Conservation (phyloP, 1,140 invertebrate species). For the Aphelinus atriplicis region DNA sequence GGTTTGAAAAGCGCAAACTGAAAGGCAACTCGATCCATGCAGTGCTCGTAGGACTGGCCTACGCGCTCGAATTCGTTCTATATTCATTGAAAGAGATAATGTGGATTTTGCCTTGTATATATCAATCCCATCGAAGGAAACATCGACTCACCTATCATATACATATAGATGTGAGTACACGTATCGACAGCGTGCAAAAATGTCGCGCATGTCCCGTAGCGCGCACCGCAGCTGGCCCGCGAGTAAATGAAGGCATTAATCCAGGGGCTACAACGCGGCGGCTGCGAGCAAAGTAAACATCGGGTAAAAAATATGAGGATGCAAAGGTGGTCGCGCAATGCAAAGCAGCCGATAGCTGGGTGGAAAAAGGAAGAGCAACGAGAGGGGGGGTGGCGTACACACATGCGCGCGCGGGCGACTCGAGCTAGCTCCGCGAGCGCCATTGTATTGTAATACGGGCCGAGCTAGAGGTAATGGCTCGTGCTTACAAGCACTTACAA, state of each 20-base stretch:
- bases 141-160: too few species aligned
- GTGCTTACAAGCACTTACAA: slow-evolving; percentile 59
- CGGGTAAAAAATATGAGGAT: slow-evolving; percentile 26
- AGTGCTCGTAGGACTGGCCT: too few species aligned
- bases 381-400: too few species aligned
- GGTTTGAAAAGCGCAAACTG: too few species aligned
- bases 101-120: too few species aligned
- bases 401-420: not conserved
- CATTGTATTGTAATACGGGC: slow-evolving; percentile 59
- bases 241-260: slow-evolving; percentile 31
- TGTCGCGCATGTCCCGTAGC: not conserved
- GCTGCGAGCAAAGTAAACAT: slow-evolving; percentile 18
- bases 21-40: too few species aligned
- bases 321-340: slow-evolving; percentile 20
- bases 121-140: too few species aligned
- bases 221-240: not conserved
- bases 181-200: too few species aligned
- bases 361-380: slow-evolving; percentile 40
- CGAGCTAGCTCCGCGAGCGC: slow-evolving; percentile 35
- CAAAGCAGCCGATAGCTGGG: slow-evolving; percentile 21
- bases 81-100: too few species aligned
- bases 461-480: slow-evolving; percentile 52
- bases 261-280: not conserved
- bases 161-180: too few species aligned
- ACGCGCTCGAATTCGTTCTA: too few species aligned